phyloP scores from a whole-genome alignment of 2,888 invertebrate genomes.

The Xylocampa areola region DNA sequence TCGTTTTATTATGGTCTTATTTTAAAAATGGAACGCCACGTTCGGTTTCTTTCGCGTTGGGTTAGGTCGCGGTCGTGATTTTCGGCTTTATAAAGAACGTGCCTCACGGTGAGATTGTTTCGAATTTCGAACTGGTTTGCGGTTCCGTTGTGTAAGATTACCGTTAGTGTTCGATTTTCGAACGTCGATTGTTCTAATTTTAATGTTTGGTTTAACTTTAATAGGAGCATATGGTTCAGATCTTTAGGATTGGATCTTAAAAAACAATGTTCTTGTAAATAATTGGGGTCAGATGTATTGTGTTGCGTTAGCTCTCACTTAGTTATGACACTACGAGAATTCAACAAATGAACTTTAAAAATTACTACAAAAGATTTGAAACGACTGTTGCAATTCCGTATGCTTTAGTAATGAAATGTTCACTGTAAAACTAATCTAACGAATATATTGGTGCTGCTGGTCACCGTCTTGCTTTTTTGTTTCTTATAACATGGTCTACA shows the following conservation, averaged over 20 bases:
- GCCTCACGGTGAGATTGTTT: constrained; percentile 52
- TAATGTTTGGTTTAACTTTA: constrained; percentile 46
- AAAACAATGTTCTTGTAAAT: constrained; percentile 44
- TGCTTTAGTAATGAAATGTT: background rate
- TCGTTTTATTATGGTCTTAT: constrained; percentile 89
- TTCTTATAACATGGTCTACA: no score
- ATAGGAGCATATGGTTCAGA: constrained; percentile 44
- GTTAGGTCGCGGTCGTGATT: constrained; percentile 83
- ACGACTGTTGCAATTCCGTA: constrained; percentile 1
- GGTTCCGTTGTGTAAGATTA: constrained; percentile 68
- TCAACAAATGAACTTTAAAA: constrained; percentile 24
- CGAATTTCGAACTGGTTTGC: constrained; percentile 65
- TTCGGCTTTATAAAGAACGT: constrained; percentile 55
- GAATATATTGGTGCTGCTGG: background rate
- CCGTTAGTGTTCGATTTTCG: constrained; percentile 68
- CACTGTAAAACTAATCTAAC: background rate
- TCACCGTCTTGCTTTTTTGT: background rate
- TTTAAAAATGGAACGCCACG: constrained; percentile 86
- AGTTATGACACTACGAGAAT: constrained; percentile 20
- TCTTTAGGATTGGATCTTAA: constrained; percentile 44
- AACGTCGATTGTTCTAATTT: constrained; percentile 60
- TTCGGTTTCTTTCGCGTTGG: constrained; percentile 83
- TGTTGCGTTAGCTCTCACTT: constrained; percentile 40
- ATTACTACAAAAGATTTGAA: constrained; percentile 21
- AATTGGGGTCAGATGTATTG: constrained; percentile 46